These are phyloP conservation scores for Eucera pruinosa DNA, from an alignment of 2,888 invertebrate species.

Conservation along the genomic window DNA sequence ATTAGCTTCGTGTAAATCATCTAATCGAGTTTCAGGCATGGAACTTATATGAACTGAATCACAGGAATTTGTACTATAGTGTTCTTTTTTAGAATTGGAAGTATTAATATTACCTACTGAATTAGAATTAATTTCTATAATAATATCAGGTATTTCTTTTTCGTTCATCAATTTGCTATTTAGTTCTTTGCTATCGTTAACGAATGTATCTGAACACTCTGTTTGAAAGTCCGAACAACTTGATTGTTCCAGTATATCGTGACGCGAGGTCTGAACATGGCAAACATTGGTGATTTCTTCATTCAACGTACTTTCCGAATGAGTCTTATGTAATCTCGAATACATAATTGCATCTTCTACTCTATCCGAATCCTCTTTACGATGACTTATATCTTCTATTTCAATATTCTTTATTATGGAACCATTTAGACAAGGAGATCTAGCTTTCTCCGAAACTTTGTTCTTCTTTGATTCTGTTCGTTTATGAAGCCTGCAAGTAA, in stretches of 20 bases:
- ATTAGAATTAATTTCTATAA: conserved; percentile 59
- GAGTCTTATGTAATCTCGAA: conserved; percentile 73
- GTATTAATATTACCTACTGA: conserved; percentile 56
- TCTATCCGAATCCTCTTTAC: conserved; percentile 79
- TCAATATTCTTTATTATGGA: conserved; percentile 60
- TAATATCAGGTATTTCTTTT: conserved; percentile 62
- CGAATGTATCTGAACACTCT: conserved; percentile 40
- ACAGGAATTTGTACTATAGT: conserved; percentile 74
- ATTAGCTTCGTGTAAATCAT: conserved; percentile 52
- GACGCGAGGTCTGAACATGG: conserved; percentile 54
- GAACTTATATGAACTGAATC: conserved; percentile 72
- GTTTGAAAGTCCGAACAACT: conserved; percentile 35
- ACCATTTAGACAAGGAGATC: conserved; percentile 62
- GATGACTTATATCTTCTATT: conserved; percentile 72
- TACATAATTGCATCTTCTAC: conserved; percentile 74
- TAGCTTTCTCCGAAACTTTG: conserved; percentile 71
- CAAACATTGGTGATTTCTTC: conserved; percentile 57
- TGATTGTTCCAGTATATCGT: conserved; percentile 39
- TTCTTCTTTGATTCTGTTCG: conserved; percentile 78
- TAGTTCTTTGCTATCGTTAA: conserved; percentile 26
- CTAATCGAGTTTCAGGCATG: conserved; percentile 56
- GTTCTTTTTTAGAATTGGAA: conserved; percentile 62
- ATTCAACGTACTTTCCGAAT: conserved; percentile 68
- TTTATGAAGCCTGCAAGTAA: conserved; percentile 77
- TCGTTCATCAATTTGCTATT: conserved; percentile 46